Evolutionary conservation across 2,888 invertebrate species (phyloP), one percentile per base, ranked within the genome.

Genomic region (Ferrisia virgata): DNA sequence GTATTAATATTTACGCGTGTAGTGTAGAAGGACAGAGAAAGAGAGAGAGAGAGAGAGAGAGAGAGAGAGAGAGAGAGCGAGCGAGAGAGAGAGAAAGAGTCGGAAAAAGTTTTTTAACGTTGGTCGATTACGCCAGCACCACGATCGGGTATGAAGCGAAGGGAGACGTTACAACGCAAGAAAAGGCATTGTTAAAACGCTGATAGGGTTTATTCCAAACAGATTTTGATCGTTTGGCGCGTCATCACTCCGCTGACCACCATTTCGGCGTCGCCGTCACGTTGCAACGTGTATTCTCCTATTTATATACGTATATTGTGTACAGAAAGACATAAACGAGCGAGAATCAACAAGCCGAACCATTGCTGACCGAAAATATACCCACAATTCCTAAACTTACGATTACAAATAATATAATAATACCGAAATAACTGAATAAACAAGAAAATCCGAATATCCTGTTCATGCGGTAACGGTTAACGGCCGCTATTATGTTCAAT

Each of bases 351-450:
- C 64, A 64, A 64, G 15, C 64, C 64, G 64, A 0, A 28, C 64
- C 13, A 28, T 31, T 36, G 36, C 18, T n/a, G 18, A 36, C 36
- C 28, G 72, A 76, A 76, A 76, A 76, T 76, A 76, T 76, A 76
- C 72, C 36, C n/a, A 76, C 36, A 18, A 36, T 36, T 33, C 72
- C 72, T 76, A 94, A 91, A 89, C 96, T 96, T 82, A 94, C 92
- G 31, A 95, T 89, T 85, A 95, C 92, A 4, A 96, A 94, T 82
- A 95, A 90, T 0, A 92, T 91, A 3, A 96, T 92, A 87, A 95
- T 95, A 3, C 92, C 87, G 0, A 90, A 86, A 87, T 96, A 97
- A 8, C 94, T 90, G 0, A 89, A 58, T 1, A 93, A 87, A 28
- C 95, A 91, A 0, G 93, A 90, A 0, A 89, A 85, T 15, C 96